phyloP scores from a whole-genome alignment of 2,113 vertebrate species.

The Leptocoma aspasia region DNA sequence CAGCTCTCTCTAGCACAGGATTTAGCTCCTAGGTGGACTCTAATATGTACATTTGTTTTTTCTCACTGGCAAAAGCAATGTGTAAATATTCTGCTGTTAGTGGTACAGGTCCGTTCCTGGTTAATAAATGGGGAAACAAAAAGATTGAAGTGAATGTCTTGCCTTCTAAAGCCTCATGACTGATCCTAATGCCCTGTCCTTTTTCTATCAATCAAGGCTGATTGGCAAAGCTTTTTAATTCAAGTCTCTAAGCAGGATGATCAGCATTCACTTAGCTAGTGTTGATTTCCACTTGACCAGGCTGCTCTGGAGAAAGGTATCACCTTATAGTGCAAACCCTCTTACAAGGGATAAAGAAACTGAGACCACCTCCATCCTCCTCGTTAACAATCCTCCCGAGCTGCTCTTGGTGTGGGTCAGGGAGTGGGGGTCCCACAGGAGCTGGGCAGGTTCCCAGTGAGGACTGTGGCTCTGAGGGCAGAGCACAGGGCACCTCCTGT shows the following conservation, averaged over 20 bases:
- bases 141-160: neutral
- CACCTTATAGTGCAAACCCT: conserved; percentile 12
- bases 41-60: neutral
- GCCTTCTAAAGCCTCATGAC: neutral
- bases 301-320: conserved; percentile 23
- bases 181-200: conserved; percentile 22
- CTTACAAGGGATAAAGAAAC: conserved; percentile 57
- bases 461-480: fast-evolving
- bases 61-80: neutral
- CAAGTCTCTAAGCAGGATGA: conserved; percentile 59
- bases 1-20: neutral
- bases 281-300: conserved; percentile 37
- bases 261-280: conserved; percentile 37
- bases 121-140: neutral
- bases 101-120: neutral
- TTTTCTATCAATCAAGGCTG: conserved; percentile 37
- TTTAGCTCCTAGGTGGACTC: neutral
- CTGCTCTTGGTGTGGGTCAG: neutral
- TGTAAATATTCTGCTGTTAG: neutral
- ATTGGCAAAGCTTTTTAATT: conserved; percentile 65
- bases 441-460: neutral
- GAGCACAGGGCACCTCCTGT: neutral
- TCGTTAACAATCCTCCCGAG: fast-evolving
- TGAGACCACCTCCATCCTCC: neutral
- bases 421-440: neutral